Conservation (phyloP, 2,113 vertebrate genomes). For the Mystacornis crossleyi region DNA sequence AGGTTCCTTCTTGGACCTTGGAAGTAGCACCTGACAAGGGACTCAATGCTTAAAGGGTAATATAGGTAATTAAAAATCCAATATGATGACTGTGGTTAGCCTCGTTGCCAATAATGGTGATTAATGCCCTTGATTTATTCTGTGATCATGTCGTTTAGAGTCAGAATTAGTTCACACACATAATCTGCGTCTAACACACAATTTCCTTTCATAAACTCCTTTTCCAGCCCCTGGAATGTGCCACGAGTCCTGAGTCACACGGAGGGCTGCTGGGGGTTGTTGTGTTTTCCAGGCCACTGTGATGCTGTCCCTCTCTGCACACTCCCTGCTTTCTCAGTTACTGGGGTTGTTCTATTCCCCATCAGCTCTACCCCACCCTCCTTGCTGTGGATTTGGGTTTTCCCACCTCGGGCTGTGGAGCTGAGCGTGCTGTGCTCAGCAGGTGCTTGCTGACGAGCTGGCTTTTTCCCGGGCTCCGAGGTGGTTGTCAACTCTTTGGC, state of each 20-base stretch:
- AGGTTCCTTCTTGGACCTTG: neutral
- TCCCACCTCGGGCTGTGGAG: neutral
- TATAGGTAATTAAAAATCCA: neutral
- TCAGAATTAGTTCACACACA: neutral
- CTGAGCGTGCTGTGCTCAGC: neutral
- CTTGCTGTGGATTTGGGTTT: rapidly evolving
- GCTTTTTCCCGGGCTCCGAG: neutral
- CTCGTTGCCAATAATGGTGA: neutral
- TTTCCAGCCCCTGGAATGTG: neutral
- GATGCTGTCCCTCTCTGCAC: neutral
- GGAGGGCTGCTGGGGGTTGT: neutral
- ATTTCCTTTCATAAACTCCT: neutral
- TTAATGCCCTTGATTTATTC: neutral
- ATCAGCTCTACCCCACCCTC: neutral
- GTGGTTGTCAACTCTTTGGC: neutral
- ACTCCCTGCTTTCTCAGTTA: neutral
- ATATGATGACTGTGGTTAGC: neutral
- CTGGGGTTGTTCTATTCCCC: neutral
- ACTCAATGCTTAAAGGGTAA: neutral
- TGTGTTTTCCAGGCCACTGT: neutral
- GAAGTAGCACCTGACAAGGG: neutral
- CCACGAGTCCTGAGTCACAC: neutral
- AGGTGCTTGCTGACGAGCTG: neutral
- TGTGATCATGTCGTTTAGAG: neutral
- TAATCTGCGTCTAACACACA: neutral